A percentile compares a stretch with the other conserved stretches of the same genome.
phyloP scores from a whole-genome alignment of 1,140 invertebrate genomes.

The Brachionus angularis region DNA sequence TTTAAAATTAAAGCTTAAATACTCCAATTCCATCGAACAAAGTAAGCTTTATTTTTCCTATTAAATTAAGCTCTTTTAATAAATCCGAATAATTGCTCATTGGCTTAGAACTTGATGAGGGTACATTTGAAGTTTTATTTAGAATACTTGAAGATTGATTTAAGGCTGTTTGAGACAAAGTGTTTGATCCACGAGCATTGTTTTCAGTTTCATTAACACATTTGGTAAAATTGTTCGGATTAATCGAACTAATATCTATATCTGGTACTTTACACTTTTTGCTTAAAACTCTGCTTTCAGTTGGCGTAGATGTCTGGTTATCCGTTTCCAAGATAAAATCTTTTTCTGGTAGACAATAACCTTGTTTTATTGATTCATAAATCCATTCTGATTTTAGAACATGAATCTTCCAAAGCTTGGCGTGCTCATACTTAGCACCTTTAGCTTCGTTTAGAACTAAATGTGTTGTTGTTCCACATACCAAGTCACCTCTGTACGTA shows the following conservation, averaged over 20 bases:
- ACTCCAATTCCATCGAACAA: conserved; percentile 32
- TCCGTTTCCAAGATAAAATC: conserved; percentile 63
- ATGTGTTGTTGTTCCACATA: conserved; percentile 61
- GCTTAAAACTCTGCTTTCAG: neutral
- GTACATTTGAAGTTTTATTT: neutral
- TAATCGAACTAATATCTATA: conserved; percentile 33
- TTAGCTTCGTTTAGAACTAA: conserved; percentile 61
- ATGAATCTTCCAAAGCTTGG: conserved; percentile 69
- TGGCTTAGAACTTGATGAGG: neutral
- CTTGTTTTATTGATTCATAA: conserved; percentile 68
- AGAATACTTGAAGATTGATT: conserved; percentile 20
- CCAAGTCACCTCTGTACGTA: conserved; percentile 59
- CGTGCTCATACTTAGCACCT: conserved; percentile 73
- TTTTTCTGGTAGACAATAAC: conserved; percentile 68
- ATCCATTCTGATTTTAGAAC: conserved; percentile 73
- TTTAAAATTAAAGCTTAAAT: neutral
- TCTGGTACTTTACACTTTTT: conserved; percentile 22
- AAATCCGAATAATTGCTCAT: conserved; percentile 33
- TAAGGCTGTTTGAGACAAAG: neutral
- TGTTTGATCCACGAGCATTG: too few species aligned
- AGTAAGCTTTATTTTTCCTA: conserved; percentile 41
- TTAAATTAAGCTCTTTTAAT: conserved; percentile 10
- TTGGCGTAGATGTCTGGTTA: conserved; percentile 25
- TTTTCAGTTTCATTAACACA: conserved; percentile 32
- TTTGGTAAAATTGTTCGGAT: conserved; percentile 21